Evolutionary conservation across 2,113 vertebrate genomes (phyloP), one percentile per base, ranked within the genome.

Genomic region (Rhegmatorhina hoffmannsi): DNA sequence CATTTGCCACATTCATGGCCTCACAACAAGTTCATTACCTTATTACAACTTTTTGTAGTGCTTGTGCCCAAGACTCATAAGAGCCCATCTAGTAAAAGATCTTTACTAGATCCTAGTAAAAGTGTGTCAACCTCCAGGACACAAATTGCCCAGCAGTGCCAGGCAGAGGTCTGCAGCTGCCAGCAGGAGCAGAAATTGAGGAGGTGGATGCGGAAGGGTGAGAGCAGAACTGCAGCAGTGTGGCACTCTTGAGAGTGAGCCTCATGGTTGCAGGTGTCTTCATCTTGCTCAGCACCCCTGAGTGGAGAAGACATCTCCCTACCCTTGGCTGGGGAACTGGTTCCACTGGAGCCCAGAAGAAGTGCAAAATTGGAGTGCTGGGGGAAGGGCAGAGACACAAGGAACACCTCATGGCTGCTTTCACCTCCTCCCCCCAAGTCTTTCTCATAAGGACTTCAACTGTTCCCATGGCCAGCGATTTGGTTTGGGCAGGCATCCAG

Each of bases 401-500:
- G 26, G 69, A 82, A 43, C 23, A 62, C 43, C 63, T 91, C 67
- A 43, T 1, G 7, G 43, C 44, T 91, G 55, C 43, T 86, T 95
- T 86, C 1, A 0, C 26, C 2, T 74, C 55, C 50, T 92, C 77
- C 92, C 34, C 38, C 19, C 50, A 83, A 2, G 34, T 36, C 68
- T 85, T 59, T 87, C 79, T 94, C 82, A 90, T 88, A 94, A 97
- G 93, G 75, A 31, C 79, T 90, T 93, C 46, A 59, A 26, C 82
- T 95, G 78, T 94, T 95, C 92, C 78, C 64, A 93, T 2, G 18
- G 75, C 90, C 94, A 92, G 85, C 34, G 0, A 62, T 88, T 93
- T 80, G 89, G 79, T 80, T 96, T 95, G 87, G 94, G 91, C 95
- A 96, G 72, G 16, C 72, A 84, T 95, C 96, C 94, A 96, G 93